These are phyloP conservation scores for Nomada fabriciana DNA, from an alignment of 2,888 invertebrate species.

Conservation along the genomic window DNA sequence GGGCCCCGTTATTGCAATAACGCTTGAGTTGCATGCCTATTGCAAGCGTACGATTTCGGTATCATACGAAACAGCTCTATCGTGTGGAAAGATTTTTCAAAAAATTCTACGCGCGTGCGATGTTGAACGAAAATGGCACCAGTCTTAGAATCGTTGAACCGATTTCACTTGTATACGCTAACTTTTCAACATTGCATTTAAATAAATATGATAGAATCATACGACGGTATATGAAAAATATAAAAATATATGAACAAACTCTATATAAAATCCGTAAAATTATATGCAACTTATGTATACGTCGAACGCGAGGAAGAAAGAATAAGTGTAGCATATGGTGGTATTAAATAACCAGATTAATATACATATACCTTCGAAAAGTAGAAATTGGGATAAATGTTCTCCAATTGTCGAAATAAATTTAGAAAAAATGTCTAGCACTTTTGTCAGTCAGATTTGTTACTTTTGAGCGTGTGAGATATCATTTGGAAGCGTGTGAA, in stretches of 20 bases:
- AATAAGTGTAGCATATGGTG: conserved; percentile 11
- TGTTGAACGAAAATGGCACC: conserved; percentile 62
- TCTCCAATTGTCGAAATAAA: conserved; percentile 17
- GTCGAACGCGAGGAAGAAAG: conserved; percentile 13
- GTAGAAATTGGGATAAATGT: conserved; percentile 33
- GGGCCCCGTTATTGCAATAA: conserved; percentile 35
- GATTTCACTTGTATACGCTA: conserved; percentile 25
- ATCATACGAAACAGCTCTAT: background rate
- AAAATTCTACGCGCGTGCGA: conserved; percentile 9
- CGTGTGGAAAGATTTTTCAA: background rate
- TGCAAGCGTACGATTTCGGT: conserved; percentile 29
- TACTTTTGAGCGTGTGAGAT: conserved; percentile 33
- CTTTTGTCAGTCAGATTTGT: conserved; percentile 14
- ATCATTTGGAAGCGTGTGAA: conserved; percentile 43
- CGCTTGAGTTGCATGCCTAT: conserved; percentile 48
- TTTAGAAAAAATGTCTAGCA: conserved; percentile 7
- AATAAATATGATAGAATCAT: conserved; percentile 35
- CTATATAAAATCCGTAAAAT: conserved; percentile 39
- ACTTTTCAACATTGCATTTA: conserved; percentile 23
- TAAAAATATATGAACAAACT: conserved; percentile 44
- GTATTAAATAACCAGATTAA: conserved; percentile 17
- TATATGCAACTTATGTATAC: conserved; percentile 9
- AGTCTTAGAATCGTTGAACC: conserved; percentile 47
- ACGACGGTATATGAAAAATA: conserved; percentile 30
- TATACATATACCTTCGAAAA: conserved; percentile 23